These are phyloP conservation scores for Helogale parvula DNA, from an alignment of 2,113 vertebrate species.

Conservation along the genomic window DNA sequence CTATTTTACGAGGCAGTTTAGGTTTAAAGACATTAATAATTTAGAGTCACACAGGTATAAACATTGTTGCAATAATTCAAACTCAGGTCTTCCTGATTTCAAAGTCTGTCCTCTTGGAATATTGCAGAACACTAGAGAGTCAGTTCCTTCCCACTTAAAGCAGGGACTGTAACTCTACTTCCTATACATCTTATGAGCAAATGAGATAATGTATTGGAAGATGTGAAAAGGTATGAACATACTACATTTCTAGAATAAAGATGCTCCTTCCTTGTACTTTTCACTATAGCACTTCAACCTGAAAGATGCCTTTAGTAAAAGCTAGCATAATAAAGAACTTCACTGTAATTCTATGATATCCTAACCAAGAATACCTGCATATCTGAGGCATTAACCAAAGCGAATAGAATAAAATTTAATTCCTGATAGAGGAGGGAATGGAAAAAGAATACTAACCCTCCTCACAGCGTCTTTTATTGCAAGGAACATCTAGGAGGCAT, in stretches of 20 bases:
- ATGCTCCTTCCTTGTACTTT: not conserved
- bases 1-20: conserved; percentile 4
- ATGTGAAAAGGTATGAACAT: not conserved
- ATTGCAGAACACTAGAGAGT: not conserved
- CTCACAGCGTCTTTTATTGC: not conserved
- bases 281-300: not conserved
- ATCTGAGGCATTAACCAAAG: not conserved
- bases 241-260: conserved; percentile 32
- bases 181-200: not conserved
- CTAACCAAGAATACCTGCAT: not conserved
- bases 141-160: not conserved
- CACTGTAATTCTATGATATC: not conserved
- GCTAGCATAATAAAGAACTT: not conserved
- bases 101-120: not conserved
- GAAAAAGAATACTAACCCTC: not conserved
- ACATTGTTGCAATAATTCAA: conserved; percentile 38
- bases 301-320: conserved; percentile 5
- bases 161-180: not conserved
- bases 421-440: conserved; percentile 3
- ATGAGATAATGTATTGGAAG: not conserved
- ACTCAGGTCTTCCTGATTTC: not conserved
- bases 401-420: conserved; percentile 27
- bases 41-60: conserved; percentile 22
- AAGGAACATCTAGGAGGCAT: not conserved
- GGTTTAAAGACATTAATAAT: conserved; percentile 8